Conservation (phyloP, 2,113 vertebrate species). For the western clawed frog (Xenopus tropicalis) region UCB_Xtro_10.0 CM004446.2:124626501-124627000, state of each 20-base stretch:
- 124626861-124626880: slow-evolving; percentile 82
- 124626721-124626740: slow-evolving; percentile 99
- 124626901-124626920: slow-evolving; percentile 78
- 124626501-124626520: too few species aligned
- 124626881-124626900: slow-evolving; percentile 75
- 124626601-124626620: too few species aligned
- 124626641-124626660: slow-evolving; percentile 97
- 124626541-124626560: too few species aligned
- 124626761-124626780: slow-evolving; percentile 90
- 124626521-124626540: too few species aligned
- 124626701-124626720: slow-evolving; percentile 99
- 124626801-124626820: slow-evolving; percentile 69
- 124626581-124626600: too few species aligned
- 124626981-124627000: slow-evolving; percentile 69
- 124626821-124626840: slow-evolving; percentile 84
- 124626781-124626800: slow-evolving; percentile 77
- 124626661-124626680: slow-evolving; percentile 93
- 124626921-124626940: slow-evolving; percentile 41
- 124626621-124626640: slow-evolving; percentile 86
- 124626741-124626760: slow-evolving; percentile 81
- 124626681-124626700: slow-evolving; percentile 99
- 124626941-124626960: slow-evolving; percentile 74
- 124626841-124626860: slow-evolving; percentile 68
- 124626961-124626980: slow-evolving; percentile 89
- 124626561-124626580: too few species aligned